A percentile compares a stretch with the other conserved stretches of the same genome.
Evolutionary conservation across 2,113 vertebrate species (phyloP).

Genomic region (Cynopterus brachyotis): DNA sequence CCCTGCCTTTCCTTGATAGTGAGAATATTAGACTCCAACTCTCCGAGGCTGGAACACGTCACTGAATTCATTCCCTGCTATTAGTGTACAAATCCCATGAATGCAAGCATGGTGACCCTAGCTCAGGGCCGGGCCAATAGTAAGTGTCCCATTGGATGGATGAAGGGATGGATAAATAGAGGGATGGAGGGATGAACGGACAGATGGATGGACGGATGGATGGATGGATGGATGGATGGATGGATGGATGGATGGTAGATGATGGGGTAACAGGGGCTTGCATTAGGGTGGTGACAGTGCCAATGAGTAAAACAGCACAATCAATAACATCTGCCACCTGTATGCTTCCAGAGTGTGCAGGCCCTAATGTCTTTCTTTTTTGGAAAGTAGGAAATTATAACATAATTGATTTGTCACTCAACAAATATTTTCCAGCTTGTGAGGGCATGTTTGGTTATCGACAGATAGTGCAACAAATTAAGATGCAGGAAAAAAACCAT

Average conservation of each 20-base stretch:
- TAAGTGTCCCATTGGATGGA: not conserved
- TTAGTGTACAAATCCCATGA: not conserved
- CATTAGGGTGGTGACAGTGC: not conserved
- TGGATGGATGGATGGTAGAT: not conserved
- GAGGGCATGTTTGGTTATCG: slow-evolving; percentile 66
- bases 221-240: not conserved
- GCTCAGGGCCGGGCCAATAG: not conserved
- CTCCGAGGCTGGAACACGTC: not conserved
- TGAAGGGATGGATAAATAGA: not conserved
- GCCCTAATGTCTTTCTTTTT: not conserved
- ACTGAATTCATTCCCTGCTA: not conserved
- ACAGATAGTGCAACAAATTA: slow-evolving; percentile 53
- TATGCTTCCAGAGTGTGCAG: not conserved
- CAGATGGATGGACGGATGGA: not conserved
- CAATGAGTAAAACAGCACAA: not conserved
- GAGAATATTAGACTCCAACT: not conserved
- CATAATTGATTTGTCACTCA: slow-evolving; percentile 46
- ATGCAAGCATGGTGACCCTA: not conserved
- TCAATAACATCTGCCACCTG: not conserved
- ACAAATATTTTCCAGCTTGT: slow-evolving; percentile 60
- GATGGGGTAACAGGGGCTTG: not conserved
- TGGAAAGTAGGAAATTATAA: slow-evolving; percentile 43
- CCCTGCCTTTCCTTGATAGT: not conserved
- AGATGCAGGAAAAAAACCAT: slow-evolving; percentile 59
- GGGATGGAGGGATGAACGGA: not conserved